These are phyloP conservation scores for Parnassius smintheus DNA, from an alignment of 2,888 invertebrate species.

Conservation along the genomic window DNA sequence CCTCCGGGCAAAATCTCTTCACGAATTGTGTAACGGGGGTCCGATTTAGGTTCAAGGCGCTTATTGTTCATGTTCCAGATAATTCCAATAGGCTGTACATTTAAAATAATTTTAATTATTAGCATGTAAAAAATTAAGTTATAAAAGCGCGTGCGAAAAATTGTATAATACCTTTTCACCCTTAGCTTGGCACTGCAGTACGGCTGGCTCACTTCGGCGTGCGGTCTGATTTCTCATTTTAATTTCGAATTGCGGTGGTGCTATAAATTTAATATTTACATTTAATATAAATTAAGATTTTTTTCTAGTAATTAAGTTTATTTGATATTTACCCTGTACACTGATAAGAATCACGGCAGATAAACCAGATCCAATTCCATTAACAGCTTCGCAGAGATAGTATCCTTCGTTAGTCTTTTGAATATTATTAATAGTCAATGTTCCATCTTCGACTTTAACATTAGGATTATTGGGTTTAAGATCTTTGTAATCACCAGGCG, in stretches of 20 bases:
- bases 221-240: constrained; percentile 95
- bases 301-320: not conserved
- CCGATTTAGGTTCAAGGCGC: constrained; percentile 93
- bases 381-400: constrained; percentile 97
- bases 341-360: constrained; percentile 96
- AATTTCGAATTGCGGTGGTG: constrained; percentile 96
- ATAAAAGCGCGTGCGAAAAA: not conserved
- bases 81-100: constrained; percentile 86
- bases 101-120: not conserved
- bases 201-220: constrained; percentile 93
- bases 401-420: constrained; percentile 97
- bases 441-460: constrained; percentile 96
- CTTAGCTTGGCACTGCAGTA: constrained; percentile 94
- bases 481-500: constrained; percentile 96
- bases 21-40: constrained; percentile 91
- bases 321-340: constrained; percentile 89
- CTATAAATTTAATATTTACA: constrained; percentile 63
- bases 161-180: constrained; percentile 86
- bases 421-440: constrained; percentile 93
- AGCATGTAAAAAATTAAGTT: not conserved
- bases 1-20: constrained; percentile 94
- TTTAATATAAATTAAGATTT: not conserved
- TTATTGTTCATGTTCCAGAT: constrained; percentile 97
- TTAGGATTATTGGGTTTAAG: constrained; percentile 94
- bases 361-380: constrained; percentile 96